phyloP scores from a whole-genome alignment of 2,113 vertebrate genomes.

The Perccottus glenii region DNA sequence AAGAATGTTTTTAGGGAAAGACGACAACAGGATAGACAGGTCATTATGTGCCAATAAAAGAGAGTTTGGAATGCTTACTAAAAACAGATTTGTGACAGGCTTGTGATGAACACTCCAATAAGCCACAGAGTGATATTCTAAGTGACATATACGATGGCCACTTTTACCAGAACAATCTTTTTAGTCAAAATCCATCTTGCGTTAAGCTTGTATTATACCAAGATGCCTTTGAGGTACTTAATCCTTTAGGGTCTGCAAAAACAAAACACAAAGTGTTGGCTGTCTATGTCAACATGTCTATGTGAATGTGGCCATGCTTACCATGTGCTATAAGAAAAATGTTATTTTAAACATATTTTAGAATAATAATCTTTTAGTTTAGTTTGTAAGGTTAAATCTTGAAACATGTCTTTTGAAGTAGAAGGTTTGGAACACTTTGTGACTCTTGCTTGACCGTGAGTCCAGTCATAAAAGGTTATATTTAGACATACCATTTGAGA shows the following conservation, averaged over 20 bases:
- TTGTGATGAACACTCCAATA: neutral
- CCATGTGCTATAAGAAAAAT: too few species aligned
- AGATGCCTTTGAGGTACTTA: conserved; percentile 6
- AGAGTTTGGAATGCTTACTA: conserved; percentile 15
- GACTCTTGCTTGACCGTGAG: too few species aligned
- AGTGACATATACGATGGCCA: conserved; percentile 14
- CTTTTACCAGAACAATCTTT: conserved; percentile 5
- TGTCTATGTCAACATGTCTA: too few species aligned
- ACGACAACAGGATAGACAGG: conserved; percentile 16
- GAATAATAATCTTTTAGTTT: too few species aligned
- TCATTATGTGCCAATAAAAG: conserved; percentile 15
- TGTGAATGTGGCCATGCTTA: too few species aligned
- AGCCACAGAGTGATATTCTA: too few species aligned
- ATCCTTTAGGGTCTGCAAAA: conserved; percentile 7
- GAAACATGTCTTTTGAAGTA: too few species aligned
- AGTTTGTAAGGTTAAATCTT: too few species aligned
- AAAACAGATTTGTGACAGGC: conserved; percentile 12
- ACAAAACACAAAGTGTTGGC: too few species aligned
- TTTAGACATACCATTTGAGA: too few species aligned
- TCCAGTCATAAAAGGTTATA: too few species aligned
- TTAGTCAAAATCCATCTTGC: conserved; percentile 15
- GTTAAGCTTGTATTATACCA: conserved; percentile 10
- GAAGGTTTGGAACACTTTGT: neutral
- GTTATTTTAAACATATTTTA: too few species aligned
- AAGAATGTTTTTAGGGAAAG: conserved; percentile 21